phyloP scores from a whole-genome alignment of 2,888 invertebrate species.

The Scaptomyza caliginosa region DNA sequence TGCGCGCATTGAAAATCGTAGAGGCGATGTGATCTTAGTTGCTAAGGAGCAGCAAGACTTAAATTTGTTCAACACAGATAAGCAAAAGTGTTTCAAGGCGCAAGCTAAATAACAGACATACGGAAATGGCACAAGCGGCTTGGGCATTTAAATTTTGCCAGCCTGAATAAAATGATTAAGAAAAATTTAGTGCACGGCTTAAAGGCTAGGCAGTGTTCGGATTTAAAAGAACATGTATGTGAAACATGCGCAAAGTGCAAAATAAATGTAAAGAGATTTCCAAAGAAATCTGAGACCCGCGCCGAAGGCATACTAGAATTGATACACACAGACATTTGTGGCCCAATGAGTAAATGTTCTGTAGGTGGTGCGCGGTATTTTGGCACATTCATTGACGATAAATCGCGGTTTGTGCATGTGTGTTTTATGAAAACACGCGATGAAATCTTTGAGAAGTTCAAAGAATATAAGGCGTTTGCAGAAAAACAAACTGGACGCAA shows the following conservation, averaged over 20 bases:
- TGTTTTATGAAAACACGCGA: background rate
- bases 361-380: background rate
- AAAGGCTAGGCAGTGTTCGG: background rate
- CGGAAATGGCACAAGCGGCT: background rate
- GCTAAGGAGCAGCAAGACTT: background rate
- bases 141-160: background rate
- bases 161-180: background rate
- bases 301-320: background rate
- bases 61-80: background rate
- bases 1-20: background rate
- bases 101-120: background rate
- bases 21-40: background rate
- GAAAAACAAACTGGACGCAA: background rate
- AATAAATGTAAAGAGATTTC: constrained; percentile 1
- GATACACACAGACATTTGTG: constrained; percentile 5
- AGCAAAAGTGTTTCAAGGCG: background rate
- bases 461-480: no score
- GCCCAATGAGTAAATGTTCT: background rate
- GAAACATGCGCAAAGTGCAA: constrained; percentile 9
- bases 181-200: background rate
- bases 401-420: background rate
- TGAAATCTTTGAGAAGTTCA: no score
- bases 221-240: background rate
- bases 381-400: background rate
- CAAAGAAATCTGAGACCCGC: background rate